Base-by-base conservation (phyloP, 2,113 vertebrate genomes). In the Pseudonaja textilis region DNA sequence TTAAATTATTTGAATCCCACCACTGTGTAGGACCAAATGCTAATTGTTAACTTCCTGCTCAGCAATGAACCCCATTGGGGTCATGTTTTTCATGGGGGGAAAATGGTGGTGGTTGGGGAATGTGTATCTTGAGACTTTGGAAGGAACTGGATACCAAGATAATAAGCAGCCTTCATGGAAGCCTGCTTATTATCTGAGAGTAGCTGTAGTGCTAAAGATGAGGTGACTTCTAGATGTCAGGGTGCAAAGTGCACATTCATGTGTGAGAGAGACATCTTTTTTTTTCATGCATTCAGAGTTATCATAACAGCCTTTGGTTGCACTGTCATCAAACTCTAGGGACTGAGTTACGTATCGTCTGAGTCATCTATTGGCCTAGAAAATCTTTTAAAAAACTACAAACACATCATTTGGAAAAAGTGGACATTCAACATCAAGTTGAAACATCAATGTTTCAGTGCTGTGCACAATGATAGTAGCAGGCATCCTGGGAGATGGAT, bases 331-430 rank as follows among this genome's bases (percentile, higher is more conserved):
- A 97, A 96, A 97, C 98, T 97, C 97, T 93, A 96, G 98, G 98
- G 25, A 98, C 97, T 97, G 97, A 98, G 98, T 98, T 98, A 98
- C 98, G 98, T 95, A 95, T 97, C 97, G 97, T 97, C 97, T 98
- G 97, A 96, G 97, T 98, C 98, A 98, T 98, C 98, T 98, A 98
- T 98, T 98, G 95, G 95, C 95, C 97, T 97, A 96, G 98, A 98
- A 98, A 97, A 97, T 96, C 95, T 97, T 98, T 52, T 25, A 9
- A 98, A 12, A 22, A 47, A 29, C 14, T 23, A 45, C 14, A 87
- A 39, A 81, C 26, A 29, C 2, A 5, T 54, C 47, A 52, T 5
- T n/a, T 92, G 87, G 7, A n/a, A 88, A 97, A 97, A 98, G 20
- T 22, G 34, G 74, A 81, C 55, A 29, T 97, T 96, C 97, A 90